Evolutionary conservation across 2,888 invertebrate genomes (phyloP).

Genomic region (Leptinotarsa haldemani): DNA sequence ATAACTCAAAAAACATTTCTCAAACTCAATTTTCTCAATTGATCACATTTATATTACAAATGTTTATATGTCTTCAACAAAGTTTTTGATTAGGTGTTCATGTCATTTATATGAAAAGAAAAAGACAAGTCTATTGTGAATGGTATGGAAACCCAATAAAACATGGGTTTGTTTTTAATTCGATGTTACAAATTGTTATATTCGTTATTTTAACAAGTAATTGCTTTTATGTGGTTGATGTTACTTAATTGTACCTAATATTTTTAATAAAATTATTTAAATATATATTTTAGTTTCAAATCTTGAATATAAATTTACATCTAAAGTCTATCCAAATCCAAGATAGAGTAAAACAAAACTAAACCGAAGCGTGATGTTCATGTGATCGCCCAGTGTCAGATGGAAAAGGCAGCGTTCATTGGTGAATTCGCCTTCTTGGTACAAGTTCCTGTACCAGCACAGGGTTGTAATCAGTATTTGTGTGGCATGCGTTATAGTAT

Average conservation of each 20-base stretch:
- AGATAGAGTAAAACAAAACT: too few species aligned
- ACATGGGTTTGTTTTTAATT: conserved; percentile 45
- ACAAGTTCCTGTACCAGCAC: too few species aligned
- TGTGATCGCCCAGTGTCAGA: too few species aligned
- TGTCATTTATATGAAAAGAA: not conserved
- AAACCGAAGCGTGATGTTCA: too few species aligned
- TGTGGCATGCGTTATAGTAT: too few species aligned
- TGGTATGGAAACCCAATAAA: not conserved
- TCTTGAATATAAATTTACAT: too few species aligned
- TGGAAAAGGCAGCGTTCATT: too few species aligned
- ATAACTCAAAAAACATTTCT: too few species aligned
- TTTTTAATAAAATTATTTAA: conserved; percentile 62
- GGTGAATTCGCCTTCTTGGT: too few species aligned
- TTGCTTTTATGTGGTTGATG: conserved; percentile 61
- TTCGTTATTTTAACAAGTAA: conserved; percentile 48
- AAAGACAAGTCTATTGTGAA: conserved; percentile 2
- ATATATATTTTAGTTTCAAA: conserved; percentile 2
- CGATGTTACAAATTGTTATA: conserved; percentile 52
- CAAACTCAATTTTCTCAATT: not conserved
- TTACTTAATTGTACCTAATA: conserved; percentile 63
- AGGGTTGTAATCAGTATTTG: too few species aligned
- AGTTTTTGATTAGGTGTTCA: not conserved
- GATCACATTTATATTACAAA: not conserved
- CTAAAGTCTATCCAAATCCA: too few species aligned
- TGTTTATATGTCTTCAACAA: not conserved